These are phyloP conservation scores for Leptura quadrifasciata DNA, from an alignment of 2,888 invertebrate species.

Conservation along the genomic window DNA sequence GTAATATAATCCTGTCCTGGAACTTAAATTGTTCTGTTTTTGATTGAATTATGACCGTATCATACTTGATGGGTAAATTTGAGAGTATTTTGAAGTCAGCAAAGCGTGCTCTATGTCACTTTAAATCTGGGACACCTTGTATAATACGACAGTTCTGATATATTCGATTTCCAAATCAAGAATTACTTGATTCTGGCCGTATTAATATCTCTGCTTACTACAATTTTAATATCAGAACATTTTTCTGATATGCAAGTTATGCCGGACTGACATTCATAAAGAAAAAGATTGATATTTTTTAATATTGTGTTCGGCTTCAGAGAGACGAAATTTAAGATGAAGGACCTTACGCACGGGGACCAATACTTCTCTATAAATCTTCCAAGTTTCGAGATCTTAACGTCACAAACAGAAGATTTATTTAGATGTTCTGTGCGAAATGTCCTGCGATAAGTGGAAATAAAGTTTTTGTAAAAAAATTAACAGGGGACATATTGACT, in stretches of 20 bases:
- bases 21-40: too few relatives aligned
- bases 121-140: too few relatives aligned
- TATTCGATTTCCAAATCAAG: background rate
- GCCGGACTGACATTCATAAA: background rate
- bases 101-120: too few relatives aligned
- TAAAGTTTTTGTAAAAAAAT: slow-evolving; percentile 30
- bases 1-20: too few relatives aligned
- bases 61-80: too few relatives aligned
- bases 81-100: too few relatives aligned
- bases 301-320: slow-evolving; percentile 38
- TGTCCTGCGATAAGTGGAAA: slow-evolving; percentile 24
- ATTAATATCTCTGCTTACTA: background rate
- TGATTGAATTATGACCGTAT: too few relatives aligned
- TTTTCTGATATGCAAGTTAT: background rate
- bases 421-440: slow-evolving; percentile 30
- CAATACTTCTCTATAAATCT: slow-evolving; percentile 47
- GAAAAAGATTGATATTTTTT: slow-evolving; percentile 27
- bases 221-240: background rate
- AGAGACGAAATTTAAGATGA: slow-evolving; percentile 41
- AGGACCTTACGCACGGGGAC: slow-evolving; percentile 36
- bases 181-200: background rate
- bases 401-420: slow-evolving; percentile 42
- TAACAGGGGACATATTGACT: slow-evolving; percentile 14
- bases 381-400: slow-evolving; percentile 43
- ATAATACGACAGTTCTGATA: background rate